These are phyloP conservation scores for Prionailurus bengalensis DNA, from an alignment of 2,113 vertebrate genomes.

Conservation along the genomic window DNA sequence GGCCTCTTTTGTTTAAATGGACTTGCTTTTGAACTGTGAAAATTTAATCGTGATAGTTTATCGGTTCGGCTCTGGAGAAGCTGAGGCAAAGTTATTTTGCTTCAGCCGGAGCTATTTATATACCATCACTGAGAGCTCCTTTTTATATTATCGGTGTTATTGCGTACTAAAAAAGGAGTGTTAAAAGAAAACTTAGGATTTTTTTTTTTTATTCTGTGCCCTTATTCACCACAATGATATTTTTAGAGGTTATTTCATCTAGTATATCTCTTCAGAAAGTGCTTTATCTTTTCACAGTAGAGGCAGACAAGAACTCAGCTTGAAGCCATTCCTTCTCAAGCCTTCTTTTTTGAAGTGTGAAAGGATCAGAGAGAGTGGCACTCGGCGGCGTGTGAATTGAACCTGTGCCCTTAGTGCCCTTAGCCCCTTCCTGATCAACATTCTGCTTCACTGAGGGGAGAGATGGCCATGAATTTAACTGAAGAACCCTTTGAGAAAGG, in stretches of 20 bases:
- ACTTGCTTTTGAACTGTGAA: constrained; percentile 86
- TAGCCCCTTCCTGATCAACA: constrained; percentile 27
- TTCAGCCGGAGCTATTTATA: constrained; percentile 90
- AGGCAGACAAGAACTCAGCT: constrained; percentile 75
- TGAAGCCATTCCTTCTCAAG: constrained; percentile 70
- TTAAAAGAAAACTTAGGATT: constrained; percentile 83
- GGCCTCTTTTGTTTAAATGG: constrained; percentile 85
- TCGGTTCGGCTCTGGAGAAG: constrained; percentile 86
- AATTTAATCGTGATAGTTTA: constrained; percentile 86
- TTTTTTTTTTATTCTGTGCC: constrained; percentile 77
- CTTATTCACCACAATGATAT: constrained; percentile 76
- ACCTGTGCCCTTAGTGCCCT: constrained; percentile 66
- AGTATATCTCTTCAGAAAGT: constrained; percentile 72
- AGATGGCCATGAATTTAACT: constrained; percentile 11
- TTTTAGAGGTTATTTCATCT: constrained; percentile 86
- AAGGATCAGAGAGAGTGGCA: constrained; percentile 67
- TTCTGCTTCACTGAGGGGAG: constrained; percentile 47
- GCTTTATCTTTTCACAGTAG: constrained; percentile 71
- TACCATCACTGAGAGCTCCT: constrained; percentile 87
- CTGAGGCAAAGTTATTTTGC: constrained; percentile 86
- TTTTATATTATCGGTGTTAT: constrained; percentile 86
- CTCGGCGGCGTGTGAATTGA: constrained; percentile 47
- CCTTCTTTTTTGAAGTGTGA: constrained; percentile 69
- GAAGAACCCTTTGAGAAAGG: constrained; percentile 5
- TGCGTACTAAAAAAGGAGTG: constrained; percentile 83